Percentiles rank a stretch among this genome's conserved stretches.
phyloP scores from a whole-genome alignment of 2,113 vertebrate genomes.

The Heterotilapia buettikoferi region DNA sequence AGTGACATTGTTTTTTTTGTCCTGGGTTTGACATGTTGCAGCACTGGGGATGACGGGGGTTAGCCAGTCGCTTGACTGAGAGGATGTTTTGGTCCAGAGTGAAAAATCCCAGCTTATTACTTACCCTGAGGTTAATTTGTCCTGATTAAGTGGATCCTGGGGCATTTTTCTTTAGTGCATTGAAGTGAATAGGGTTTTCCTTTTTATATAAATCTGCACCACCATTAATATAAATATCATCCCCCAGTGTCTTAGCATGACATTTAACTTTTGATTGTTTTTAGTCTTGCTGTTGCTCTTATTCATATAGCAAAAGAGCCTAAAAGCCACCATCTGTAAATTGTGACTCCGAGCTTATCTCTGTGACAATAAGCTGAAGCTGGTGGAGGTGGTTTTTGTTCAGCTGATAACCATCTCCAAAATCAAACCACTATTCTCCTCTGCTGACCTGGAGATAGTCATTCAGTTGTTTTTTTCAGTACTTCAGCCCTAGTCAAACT shows the following conservation, averaged over 20 bases:
- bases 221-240: background rate
- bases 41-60: background rate
- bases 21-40: background rate
- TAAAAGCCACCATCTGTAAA: background rate
- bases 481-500: background rate
- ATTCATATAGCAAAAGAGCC: background rate
- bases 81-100: background rate
- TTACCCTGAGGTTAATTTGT: background rate
- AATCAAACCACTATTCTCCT: background rate
- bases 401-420: background rate
- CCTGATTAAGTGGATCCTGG: background rate
- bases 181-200: background rate
- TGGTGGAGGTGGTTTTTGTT: background rate
- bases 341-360: background rate
- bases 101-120: background rate
- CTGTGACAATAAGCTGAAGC: background rate
- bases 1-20: accelerated
- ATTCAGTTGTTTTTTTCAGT: background rate
- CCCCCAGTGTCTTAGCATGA: background rate
- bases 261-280: background rate
- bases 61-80: background rate
- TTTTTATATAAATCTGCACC: background rate
- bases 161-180: background rate
- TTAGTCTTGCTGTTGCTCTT: background rate
- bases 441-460: background rate